These are phyloP conservation scores for Athalia rosae DNA, from an alignment of 2,888 invertebrate species.

Conservation along the genomic window DNA sequence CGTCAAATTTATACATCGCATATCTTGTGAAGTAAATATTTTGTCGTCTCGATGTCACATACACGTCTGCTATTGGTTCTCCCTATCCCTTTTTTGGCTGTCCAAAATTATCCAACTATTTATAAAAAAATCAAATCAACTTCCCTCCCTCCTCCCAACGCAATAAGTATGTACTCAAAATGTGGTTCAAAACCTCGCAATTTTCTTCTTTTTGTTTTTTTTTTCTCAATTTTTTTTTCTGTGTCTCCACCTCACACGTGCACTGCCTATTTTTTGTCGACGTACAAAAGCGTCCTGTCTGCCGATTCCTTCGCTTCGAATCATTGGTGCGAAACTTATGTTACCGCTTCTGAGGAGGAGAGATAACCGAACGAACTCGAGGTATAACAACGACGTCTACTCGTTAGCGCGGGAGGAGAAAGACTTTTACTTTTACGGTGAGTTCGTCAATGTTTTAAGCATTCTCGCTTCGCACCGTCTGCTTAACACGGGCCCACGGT, in stretches of 20 bases:
- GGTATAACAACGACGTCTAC: background rate
- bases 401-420: conserved; percentile 35
- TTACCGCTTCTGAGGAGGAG: conserved; percentile 46
- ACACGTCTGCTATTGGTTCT: background rate
- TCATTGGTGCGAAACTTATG: conserved; percentile 37
- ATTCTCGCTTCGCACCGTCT: conserved; percentile 23
- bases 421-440: conserved; percentile 40
- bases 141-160: too few species aligned
- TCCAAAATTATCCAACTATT: too few species aligned
- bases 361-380: background rate
- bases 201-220: background rate
- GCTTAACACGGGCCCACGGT: too few species aligned
- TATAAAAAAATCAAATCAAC: background rate
- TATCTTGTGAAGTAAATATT: background rate
- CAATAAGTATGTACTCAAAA: too few species aligned
- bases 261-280: conserved; percentile 19
- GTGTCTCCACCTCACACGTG: background rate
- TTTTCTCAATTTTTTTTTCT: background rate
- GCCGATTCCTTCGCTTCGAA: conserved; percentile 41
- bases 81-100: too few species aligned
- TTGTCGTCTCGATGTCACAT: background rate
- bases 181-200: background rate
- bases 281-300: conserved; percentile 43
- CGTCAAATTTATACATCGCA: background rate
- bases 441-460: conserved; percentile 35